Evolutionary conservation across 92 coral and sea anemone genomes (phyloP), one percentile per base, ranked within the genome.

Genomic region (Zoanthus gigantus): DNA sequence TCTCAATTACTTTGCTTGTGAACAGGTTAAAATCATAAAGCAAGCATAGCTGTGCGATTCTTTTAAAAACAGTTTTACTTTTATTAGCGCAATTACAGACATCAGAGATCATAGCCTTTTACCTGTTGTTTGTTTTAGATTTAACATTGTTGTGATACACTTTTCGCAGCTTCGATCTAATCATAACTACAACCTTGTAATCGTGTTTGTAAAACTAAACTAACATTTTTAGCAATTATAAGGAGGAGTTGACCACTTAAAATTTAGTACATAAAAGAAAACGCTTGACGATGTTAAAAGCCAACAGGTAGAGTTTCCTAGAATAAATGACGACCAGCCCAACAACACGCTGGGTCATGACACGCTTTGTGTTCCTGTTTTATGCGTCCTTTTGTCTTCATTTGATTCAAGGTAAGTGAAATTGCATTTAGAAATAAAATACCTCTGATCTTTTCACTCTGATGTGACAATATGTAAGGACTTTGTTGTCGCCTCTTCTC

Each of bases 321-420:
- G 71, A 81, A 65, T 53, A 66, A 81, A 47, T 71, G 71, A 14
- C 66, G 85, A 46, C 75, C 61, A 14, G 32, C 61, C 45, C 44
- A 47, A 34, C 74, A 45, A 81, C 61, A 81, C 52, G 31, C 75
- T 16, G 63, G 30, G 76, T 37, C 34, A 65, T 81, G 85, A 74
- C 56, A 57, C 42, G 61, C 74, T 29, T 12, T 12, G 45, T 46
- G 46, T 29, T 81, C 75, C 61, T 81, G 74, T 57, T 18, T 58
- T 65, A 56, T 28, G 44, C 45, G 2, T 71, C 60, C 44, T 31
- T 47, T 60, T 81, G 85, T 67, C 71, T 81, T 53, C 53, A 44
- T 71, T 47, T 81, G 44, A 54, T 81, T 15, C 85, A 81, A 81
- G 85, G 85, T 81, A 81, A 17, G 85, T 18, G 23, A 28, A 60